Evolutionary conservation across 37 sponge, comb jelly and placozoan species (phyloP), one percentile per base, ranked within the genome.

Genomic region (Chondrilla cf. caribensis): DNA sequence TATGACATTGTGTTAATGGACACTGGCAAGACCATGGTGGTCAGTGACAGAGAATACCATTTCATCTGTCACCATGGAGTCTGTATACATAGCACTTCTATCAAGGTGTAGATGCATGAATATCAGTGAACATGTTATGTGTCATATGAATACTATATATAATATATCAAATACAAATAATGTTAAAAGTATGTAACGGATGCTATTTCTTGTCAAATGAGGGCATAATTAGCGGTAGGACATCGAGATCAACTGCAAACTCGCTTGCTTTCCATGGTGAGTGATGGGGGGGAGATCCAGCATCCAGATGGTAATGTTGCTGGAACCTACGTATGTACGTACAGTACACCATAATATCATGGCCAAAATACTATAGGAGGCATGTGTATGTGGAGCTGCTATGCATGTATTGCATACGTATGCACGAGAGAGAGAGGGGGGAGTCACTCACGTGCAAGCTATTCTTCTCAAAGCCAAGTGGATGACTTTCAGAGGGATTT

Each of bases 211-310:
- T 28, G 68, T 67, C 68, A 28, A 67, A 67, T 31, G 29, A 18
- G 17, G 68, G 68, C 2, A 67, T 33, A 26, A 33, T 18, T 33
- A 67, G 17, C 29, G 35, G 35, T 8, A 73, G 21, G 19, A 73
- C 15, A 11, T 73, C 76, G 1, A 70, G 6, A 29, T 5, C 37
- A 28, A 21, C 38, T 73, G 76, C 8, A 2, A 73, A 73, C 43
- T 73, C 76, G 0, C 24, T 37, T 73, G 76, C 76, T 6, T 42
- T 73, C 76, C 76, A 73, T n/a, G 38, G 44, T 8, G 76, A 73
- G 24, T 39, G 25, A 21, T 1, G 2, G 1, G 6, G 29, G 32
- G 35, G 21, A 32, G 7, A 2, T 17, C 40, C 76, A 15, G 17
- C 44, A 18, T 37, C 24, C 25, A 43, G 8, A n/a, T 17, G 21